Base-by-base conservation (phyloP, 1,140 invertebrate genomes). In the Diorhabda sublineata region DNA sequence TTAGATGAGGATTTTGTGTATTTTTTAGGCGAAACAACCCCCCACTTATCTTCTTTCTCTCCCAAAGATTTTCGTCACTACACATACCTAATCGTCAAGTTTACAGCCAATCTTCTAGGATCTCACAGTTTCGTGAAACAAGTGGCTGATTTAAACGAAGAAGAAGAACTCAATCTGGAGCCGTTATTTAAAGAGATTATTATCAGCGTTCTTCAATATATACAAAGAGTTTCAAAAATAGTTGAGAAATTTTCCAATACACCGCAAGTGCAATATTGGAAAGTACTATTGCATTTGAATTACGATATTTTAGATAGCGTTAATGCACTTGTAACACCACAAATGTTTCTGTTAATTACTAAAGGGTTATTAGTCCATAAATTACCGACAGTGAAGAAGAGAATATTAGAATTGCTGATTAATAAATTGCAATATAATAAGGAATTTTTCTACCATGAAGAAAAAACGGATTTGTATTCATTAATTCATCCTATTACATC, bases 381-480 rank as follows among this genome's bases (percentile, higher is more conserved):
- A 26, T 75, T 91, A 8, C 74, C 87, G 1, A 85, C 86, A 2
- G 89, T 97, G 2, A 86, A 90, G 73, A 86, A 89, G 62, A 93
- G 94, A 80, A 88, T 91, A 0, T 85, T 97, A 81, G 94, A 97
- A 75, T 78, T 98, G 42, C 79, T 97, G 0, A 95, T 93, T 73
- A 84, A 84, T 11, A 91, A 94, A 80, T 81, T 97, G 3, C 87
- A 90, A 60, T 85, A 89, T 58, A 86, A 87, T 47, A 80, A 83
- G n/a, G 85, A 88, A 65, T 89, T 88, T 71, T 86, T 88, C 60
- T 81, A n/a, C 78, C 84, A 11, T 83, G 84, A 41, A 77, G 83
- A 11, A 79, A 83, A 56, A 64, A 77, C 68, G 76, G 11, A 77
- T 61, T 76, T 92, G 9, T 83, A 85, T 8, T 79, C 82, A 2